Percentiles rank a stretch among this genome's conserved stretches.
Evolutionary conservation across 1,140 invertebrate genomes (phyloP).

Genomic region (Caenorhabditis briggsae): DNA sequence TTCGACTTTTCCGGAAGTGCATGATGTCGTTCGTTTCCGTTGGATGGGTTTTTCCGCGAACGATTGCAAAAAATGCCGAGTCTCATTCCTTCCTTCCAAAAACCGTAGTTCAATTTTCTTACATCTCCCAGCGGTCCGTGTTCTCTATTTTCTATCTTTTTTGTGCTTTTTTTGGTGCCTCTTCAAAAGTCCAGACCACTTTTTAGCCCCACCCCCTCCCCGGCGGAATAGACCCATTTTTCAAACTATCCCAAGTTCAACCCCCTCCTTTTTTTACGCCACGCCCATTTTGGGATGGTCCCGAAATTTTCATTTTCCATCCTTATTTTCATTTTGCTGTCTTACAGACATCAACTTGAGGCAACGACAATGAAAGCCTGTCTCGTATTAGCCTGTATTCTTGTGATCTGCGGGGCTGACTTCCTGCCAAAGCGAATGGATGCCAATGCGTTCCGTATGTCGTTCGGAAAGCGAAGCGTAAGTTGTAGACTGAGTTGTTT

Average conservation of each 20-base stretch:
- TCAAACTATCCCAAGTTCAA: constrained; percentile 31
- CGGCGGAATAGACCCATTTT: not conserved
- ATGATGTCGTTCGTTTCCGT: constrained; percentile 29
- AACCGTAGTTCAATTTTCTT: constrained; percentile 42
- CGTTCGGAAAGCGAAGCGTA: constrained; percentile 57
- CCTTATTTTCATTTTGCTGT: not conserved
- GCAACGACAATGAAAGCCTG: constrained; percentile 25
- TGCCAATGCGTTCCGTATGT: constrained; percentile 56
- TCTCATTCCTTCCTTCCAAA: not conserved
- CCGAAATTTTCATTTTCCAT: not conserved
- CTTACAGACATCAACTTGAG: constrained; percentile 46
- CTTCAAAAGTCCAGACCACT: constrained; percentile 19
- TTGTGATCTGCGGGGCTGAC: constrained; percentile 15
- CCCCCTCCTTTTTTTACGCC: not conserved
- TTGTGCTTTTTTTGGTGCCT: not conserved
- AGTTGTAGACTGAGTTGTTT: not conserved
- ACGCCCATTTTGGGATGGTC: not conserved
- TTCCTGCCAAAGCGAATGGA: constrained; percentile 53
- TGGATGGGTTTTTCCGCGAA: not conserved
- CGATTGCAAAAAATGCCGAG: constrained; percentile 7
- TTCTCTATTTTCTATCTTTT: too few relatives aligned
- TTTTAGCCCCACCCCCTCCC: not conserved
- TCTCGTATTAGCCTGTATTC: constrained; percentile 5
- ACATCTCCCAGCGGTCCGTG: not conserved
- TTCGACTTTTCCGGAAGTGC: constrained; percentile 26